These are phyloP conservation scores for Drosophila tanythrix DNA, from an alignment of 2,888 invertebrate species.

Conservation along the genomic window DNA sequence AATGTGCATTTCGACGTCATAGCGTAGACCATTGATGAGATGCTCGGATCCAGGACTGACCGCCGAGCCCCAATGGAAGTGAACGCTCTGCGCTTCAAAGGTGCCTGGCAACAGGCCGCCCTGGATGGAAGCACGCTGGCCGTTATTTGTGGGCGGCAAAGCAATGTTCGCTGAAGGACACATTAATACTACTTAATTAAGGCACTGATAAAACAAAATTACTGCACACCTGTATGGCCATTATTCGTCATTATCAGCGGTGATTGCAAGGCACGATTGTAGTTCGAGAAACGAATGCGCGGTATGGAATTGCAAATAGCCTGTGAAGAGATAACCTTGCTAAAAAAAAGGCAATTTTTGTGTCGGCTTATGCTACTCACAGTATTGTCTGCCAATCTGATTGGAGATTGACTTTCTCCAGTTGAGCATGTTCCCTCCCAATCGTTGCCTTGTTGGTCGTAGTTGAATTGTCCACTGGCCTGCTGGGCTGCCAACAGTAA, in stretches of 20 bases:
- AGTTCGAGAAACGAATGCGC: conserved; percentile 84
- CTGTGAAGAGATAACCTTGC: conserved; percentile 31
- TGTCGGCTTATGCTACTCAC: conserved; percentile 27
- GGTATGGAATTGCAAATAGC: conserved; percentile 18
- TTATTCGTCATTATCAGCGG: conserved; percentile 88
- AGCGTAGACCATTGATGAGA: conserved; percentile 83
- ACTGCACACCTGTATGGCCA: conserved; percentile 87
- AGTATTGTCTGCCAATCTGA: conserved; percentile 29
- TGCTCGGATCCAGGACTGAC: conserved; percentile 88
- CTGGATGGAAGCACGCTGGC: conserved; percentile 60
- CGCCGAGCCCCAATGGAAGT: conserved; percentile 90
- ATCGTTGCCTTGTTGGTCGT: conserved; percentile 61
- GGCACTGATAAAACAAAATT: background rate
- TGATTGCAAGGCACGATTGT: conserved; percentile 87
- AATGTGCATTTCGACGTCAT: conserved; percentile 88
- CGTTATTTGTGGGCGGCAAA: conserved; percentile 39
- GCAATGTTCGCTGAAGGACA: conserved; percentile 55
- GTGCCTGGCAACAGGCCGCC: conserved; percentile 60
- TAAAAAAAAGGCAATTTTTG: too few relatives aligned
- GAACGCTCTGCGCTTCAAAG: conserved; percentile 74
- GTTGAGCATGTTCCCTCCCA: conserved; percentile 56
- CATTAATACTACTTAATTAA: background rate
- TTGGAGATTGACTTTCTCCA: conserved; percentile 57
- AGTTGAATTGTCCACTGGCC: conserved; percentile 58
- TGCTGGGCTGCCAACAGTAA: conserved; percentile 27